Evolutionary conservation across 1,140 invertebrate genomes (phyloP), one percentile per base, ranked within the genome.

Genomic region (Drosophila varians): DNA sequence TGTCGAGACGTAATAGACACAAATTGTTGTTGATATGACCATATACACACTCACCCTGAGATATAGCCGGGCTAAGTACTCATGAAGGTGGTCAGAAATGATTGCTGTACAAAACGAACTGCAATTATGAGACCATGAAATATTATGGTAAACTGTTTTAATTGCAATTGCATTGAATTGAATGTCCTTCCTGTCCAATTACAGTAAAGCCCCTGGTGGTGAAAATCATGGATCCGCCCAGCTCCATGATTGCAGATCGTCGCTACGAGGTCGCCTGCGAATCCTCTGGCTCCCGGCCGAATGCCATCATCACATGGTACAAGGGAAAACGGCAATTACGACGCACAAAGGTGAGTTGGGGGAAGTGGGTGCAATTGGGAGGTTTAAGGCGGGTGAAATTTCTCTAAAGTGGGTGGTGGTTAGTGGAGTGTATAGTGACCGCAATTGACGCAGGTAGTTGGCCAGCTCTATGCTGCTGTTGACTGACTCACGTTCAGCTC

Each of bases 301-400:
- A 96, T 1, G 96, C 97, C 18, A 93, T 96, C 78, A 95, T 98
- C 79, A 96, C 96, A 0, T 98, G 96, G 96, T 96, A 96, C 92
- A 96, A 96, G 90, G 96, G 95, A 77, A 95, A 95, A 90, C 93
- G 95, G 72, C 94, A 95, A 83, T 93, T 96, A 55, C 94, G 95
- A 90, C 94, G 95, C 84, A 95, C 95, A 52, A 95, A 94, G 92
- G 95, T 96, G 90, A 93, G 90, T 77, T 52, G 28, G 18, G 23
- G 23, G 19, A 23, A 19, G 43, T 40, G 14, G 47, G 11, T 43
- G 47, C 5, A 21, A 11, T 19, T 65, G 34, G 42, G n/a, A 21
- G 42, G n/a, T 26, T 23, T 0, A 7, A 7, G 14, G 28, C n/a
- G 14, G 31, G 11, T n/a, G 6, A 19, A 48, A 26, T 31, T 38